Evolutionary conservation across 2,888 invertebrate genomes (phyloP).

Genomic region (Agrochola circellaris): DNA sequence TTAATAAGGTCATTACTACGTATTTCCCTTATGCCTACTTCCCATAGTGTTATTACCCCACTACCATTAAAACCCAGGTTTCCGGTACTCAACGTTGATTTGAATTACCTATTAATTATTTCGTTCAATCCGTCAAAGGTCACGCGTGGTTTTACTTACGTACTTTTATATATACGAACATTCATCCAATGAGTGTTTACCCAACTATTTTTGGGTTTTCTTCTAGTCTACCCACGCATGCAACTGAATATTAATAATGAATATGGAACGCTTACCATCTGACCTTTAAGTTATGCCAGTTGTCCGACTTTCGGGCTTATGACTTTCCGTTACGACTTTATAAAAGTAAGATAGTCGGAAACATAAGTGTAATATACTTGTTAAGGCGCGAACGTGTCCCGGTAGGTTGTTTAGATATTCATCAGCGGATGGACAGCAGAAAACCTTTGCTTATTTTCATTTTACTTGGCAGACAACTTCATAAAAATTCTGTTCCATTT

Average conservation of each 20-base stretch:
- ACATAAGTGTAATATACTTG: background rate
- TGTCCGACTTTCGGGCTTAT: too few relatives aligned
- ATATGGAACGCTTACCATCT: background rate
- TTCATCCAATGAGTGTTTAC: background rate
- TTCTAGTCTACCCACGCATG: background rate
- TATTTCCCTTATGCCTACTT: background rate
- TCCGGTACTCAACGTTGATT: background rate
- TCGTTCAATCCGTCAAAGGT: conserved; percentile 8
- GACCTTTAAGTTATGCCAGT: background rate
- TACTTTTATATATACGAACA: background rate
- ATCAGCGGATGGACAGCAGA: background rate
- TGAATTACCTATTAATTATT: conserved; percentile 16
- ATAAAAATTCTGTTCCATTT: background rate
- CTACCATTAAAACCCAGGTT: conserved; percentile 2
- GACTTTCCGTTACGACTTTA: background rate
- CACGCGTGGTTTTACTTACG: background rate
- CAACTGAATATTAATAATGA: background rate
- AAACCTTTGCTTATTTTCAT: background rate
- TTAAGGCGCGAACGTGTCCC: background rate
- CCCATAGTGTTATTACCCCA: conserved; percentile 4
- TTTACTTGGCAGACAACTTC: background rate
- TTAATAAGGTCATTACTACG: background rate
- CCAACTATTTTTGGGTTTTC: background rate
- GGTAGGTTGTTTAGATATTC: background rate
- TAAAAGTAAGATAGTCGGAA: background rate